A percentile compares a stretch with the other conserved stretches of the same genome.
Conservation (phyloP, 2,113 vertebrate species). For the Hypanus sabinus region DNA sequence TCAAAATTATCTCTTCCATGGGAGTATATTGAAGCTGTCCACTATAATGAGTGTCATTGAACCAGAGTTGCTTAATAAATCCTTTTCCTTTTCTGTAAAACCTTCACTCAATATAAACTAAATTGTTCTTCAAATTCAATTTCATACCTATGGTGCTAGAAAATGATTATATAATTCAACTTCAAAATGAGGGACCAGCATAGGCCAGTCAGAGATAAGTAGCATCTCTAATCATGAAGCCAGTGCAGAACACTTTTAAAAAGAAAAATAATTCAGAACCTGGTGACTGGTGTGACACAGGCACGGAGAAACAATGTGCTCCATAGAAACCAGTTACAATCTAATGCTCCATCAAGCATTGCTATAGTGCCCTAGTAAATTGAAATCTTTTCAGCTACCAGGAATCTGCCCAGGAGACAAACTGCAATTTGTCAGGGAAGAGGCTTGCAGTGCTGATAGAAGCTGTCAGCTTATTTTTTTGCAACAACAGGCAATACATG, state of each 20-base stretch:
- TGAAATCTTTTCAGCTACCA: slow-evolving; percentile 19
- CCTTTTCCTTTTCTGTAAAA: neutral
- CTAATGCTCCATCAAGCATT: slow-evolving; percentile 26
- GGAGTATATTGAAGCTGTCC: neutral
- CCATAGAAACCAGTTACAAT: slow-evolving; percentile 5
- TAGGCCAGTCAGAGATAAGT: neutral
- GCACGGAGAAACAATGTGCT: neutral
- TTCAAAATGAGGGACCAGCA: neutral
- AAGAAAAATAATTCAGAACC: slow-evolving; percentile 9
- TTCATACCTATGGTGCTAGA: neutral
- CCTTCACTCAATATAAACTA: neutral
- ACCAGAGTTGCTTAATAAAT: neutral
- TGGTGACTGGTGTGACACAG: neutral
- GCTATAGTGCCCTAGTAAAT: neutral
- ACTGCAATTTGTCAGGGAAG: slow-evolving; percentile 5
- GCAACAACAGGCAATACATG: neutral
- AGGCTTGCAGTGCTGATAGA: neutral
- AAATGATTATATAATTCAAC: neutral
- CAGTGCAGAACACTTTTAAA: neutral
- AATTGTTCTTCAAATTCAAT: slow-evolving; percentile 5
- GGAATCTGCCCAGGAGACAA: neutral
- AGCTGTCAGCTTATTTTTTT: slow-evolving; percentile 10
- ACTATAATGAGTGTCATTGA: neutral
- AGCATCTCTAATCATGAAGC: neutral
- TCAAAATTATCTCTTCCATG: neutral